A percentile compares a stretch with the other conserved stretches of the same genome.
Conservation (phyloP, 2,797 vertebrate species). For the Brotula barbata region DNA sequence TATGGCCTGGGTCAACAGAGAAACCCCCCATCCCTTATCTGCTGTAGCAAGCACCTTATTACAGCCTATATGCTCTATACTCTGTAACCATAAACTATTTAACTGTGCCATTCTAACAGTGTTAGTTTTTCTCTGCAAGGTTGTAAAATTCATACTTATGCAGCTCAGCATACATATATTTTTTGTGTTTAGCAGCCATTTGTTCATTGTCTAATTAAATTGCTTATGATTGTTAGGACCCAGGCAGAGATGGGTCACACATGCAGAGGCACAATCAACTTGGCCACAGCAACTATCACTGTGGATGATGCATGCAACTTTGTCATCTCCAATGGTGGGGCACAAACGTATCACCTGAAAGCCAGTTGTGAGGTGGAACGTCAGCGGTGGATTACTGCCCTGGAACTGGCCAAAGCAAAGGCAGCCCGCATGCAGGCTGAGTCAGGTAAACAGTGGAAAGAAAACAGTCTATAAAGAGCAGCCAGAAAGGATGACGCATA, state of each 20-base stretch:
- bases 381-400: slow-evolving; percentile 94
- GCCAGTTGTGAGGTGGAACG: slow-evolving; percentile 96
- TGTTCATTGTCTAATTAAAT: neutral
- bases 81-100: too few species aligned
- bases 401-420: slow-evolving; percentile 95
- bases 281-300: slow-evolving; percentile 92
- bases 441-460: slow-evolving; percentile 79
- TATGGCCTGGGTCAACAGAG: neutral
- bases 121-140: too few species aligned
- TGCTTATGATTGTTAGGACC: slow-evolving; percentile 78
- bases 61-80: neutral
- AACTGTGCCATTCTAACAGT: too few species aligned
- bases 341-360: slow-evolving; percentile 97
- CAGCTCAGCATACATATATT: neutral
- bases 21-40: neutral
- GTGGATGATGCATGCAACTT: slow-evolving; percentile 99
- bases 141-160: too few species aligned
- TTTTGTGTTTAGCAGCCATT: neutral
- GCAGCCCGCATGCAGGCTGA: slow-evolving; percentile 94
- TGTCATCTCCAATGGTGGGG: slow-evolving; percentile 93
- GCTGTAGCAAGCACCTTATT: neutral
- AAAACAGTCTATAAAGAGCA: neutral
- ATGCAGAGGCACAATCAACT: slow-evolving; percentile 95
- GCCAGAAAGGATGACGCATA: neutral
- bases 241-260: slow-evolving; percentile 98